A percentile compares a stretch with the other conserved stretches of the same genome.
Conservation (phyloP, 2,888 invertebrate species). For the Hirtodrosophila cameraria region DNA sequence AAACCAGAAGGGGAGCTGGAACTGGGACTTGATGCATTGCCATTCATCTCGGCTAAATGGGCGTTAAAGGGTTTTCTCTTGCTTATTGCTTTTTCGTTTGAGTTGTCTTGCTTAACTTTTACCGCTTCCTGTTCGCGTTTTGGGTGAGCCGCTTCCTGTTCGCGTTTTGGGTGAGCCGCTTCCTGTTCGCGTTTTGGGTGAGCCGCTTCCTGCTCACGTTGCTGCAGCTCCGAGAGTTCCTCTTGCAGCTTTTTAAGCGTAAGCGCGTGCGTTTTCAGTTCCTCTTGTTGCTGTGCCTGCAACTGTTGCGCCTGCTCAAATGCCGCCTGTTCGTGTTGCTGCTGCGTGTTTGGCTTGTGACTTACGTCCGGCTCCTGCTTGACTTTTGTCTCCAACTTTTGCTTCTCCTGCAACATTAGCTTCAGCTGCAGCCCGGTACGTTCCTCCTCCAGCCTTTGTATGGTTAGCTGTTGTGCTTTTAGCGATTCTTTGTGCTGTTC, state of each 20-base stretch:
- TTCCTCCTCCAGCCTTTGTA: slow-evolving; percentile 12
- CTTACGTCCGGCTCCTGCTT: neutral
- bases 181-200: neutral
- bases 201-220: neutral
- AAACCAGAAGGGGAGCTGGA: too few relatives aligned
- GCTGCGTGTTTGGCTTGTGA: neutral
- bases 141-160: neutral
- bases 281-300: too few relatives aligned
- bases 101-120: neutral
- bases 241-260: too few relatives aligned
- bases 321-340: slow-evolving; percentile 3
- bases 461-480: slow-evolving; percentile 4
- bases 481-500: slow-evolving; percentile 23
- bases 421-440: slow-evolving; percentile 2
- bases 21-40: too few relatives aligned
- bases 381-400: slow-evolving; percentile 11
- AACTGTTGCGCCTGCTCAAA: neutral
- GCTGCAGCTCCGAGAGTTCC: slow-evolving; percentile 13
- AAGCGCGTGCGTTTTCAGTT: too few relatives aligned
- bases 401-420: neutral
- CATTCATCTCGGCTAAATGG: slow-evolving; percentile 31
- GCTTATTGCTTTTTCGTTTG: slow-evolving; percentile 14
- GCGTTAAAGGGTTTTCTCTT: neutral
- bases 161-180: neutral
- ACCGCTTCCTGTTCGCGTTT: neutral